Evolutionary conservation across 2,888 invertebrate genomes (phyloP), one percentile per base, ranked within the genome.

Genomic region (Thereva nobilitata): DNA sequence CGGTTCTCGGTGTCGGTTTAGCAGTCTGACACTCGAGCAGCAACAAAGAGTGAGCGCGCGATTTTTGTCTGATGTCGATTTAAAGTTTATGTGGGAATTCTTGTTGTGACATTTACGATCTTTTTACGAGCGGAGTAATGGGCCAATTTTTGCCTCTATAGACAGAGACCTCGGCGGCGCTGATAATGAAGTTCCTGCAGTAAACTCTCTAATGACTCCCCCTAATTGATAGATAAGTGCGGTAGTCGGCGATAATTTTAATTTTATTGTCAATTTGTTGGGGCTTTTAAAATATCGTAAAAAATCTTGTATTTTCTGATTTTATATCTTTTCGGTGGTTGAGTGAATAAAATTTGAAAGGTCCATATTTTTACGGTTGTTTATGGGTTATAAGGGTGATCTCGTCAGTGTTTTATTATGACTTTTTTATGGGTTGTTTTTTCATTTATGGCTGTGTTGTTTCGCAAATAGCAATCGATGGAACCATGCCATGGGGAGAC

Each of bases 11-110:
- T 50, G 50, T 50, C 50, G 50, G 34, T 9, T 50, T 40, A 10
- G 49, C 42, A 38, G 59, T 45, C 49, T 49, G 59, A 7, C 53
- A 53, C 53, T 53, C n/a, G 37, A n/a, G 53, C 40, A 40, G 40
- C 38, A 40, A 34, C 40, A 49, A 49, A 49, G 47, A 23, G 50
- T 41, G 40, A 50, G 38, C 61, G 61, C 40, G 61, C 61, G 61
- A 61, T 61, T 61, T 61, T 61, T 50, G 61, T 61, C 61, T n/a
- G 40, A 57, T 68, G 65, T 70, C 70, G 67, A 70, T 68, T 68
- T 68, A 6, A 70, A 70, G 54, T 70, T 70, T 70, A 70, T 70
- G 70, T 70, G 70, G 57, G 68, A 67, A 68, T 64, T 57, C 47
- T 41, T 50, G 37, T 45, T 45, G 59, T 67, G 70, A 70, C 68